Evolutionary conservation across 1,140 invertebrate species (phyloP).

Genomic region (Megathymus violae): DNA sequence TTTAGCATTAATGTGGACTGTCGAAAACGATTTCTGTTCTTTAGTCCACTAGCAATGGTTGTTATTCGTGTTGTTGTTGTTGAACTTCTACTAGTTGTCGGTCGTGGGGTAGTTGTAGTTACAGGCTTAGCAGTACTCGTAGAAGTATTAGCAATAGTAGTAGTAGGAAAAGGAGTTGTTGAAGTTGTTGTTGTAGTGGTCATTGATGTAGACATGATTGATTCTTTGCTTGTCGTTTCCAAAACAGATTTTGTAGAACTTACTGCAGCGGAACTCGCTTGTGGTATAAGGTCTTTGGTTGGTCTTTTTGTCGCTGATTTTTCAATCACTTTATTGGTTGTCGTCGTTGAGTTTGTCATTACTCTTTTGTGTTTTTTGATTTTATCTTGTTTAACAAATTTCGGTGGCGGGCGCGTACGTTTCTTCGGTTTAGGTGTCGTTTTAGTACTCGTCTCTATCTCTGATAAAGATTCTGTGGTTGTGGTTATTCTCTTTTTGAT

Average conservation of each 20-base stretch:
- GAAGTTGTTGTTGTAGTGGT: conserved; percentile 32
- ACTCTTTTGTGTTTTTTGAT: conserved; percentile 73
- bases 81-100: conserved; percentile 45
- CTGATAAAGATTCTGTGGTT: conserved; percentile 44
- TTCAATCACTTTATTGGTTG: conserved; percentile 49
- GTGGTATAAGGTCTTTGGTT: conserved; percentile 54
- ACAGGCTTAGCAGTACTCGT: conserved; percentile 3
- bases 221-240: conserved; percentile 38
- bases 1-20: conserved; percentile 71
- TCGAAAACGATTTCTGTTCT: conserved; percentile 68
- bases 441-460: conserved; percentile 51
- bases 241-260: conserved; percentile 43
- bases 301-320: conserved; percentile 43
- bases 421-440: conserved; percentile 59
- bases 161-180: conserved; percentile 37
- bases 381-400: conserved; percentile 68
- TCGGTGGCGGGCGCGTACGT: conserved; percentile 74
- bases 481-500: conserved; percentile 41
- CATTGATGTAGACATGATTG: conserved; percentile 23
- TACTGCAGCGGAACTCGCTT: conserved; percentile 60
- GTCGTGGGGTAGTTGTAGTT: conserved; percentile 38
- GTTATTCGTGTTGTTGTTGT: conserved; percentile 38
- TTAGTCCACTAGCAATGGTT: conserved; percentile 37
- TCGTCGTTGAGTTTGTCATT: conserved; percentile 54
- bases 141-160: conserved; percentile 36